phyloP scores from a whole-genome alignment of 2,888 invertebrate species.

The Drosophila robusta region DNA sequence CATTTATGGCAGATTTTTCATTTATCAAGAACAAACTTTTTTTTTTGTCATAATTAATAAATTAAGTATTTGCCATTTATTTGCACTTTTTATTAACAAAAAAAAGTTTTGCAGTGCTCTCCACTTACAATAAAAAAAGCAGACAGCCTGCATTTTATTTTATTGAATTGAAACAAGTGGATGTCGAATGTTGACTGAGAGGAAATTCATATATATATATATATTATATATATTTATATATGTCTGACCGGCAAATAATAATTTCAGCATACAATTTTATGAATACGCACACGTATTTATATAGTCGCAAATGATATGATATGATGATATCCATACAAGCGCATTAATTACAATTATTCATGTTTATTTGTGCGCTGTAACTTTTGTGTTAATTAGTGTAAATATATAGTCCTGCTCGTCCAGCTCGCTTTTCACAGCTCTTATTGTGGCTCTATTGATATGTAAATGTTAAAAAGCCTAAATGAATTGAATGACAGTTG shows the following conservation, averaged over 20 bases:
- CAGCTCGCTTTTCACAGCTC: constrained; percentile 21
- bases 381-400: constrained; percentile 62
- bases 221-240: not conserved
- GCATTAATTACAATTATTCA: constrained; percentile 69
- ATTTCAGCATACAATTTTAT: constrained; percentile 46
- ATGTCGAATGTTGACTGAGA: constrained; percentile 26
- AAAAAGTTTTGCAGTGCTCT: constrained; percentile 32
- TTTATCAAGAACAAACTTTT: constrained; percentile 11
- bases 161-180: constrained; percentile 55
- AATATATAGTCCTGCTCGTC: constrained; percentile 40
- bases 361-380: constrained; percentile 59
- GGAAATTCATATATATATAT: constrained; percentile 18
- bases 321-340: constrained; percentile 29
- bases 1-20: constrained; percentile 2
- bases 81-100: constrained; percentile 54
- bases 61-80: constrained; percentile 51
- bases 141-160: constrained; percentile 47
- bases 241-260: constrained; percentile 23
- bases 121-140: constrained; percentile 52
- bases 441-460: constrained; percentile 40
- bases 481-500: constrained; percentile 51
- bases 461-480: constrained; percentile 41
- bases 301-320: constrained; percentile 32
- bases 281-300: constrained; percentile 26
- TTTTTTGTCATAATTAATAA: constrained; percentile 59